phyloP scores from a whole-genome alignment of 2,888 invertebrate species.

The Lasioglossum figueresi region DNA sequence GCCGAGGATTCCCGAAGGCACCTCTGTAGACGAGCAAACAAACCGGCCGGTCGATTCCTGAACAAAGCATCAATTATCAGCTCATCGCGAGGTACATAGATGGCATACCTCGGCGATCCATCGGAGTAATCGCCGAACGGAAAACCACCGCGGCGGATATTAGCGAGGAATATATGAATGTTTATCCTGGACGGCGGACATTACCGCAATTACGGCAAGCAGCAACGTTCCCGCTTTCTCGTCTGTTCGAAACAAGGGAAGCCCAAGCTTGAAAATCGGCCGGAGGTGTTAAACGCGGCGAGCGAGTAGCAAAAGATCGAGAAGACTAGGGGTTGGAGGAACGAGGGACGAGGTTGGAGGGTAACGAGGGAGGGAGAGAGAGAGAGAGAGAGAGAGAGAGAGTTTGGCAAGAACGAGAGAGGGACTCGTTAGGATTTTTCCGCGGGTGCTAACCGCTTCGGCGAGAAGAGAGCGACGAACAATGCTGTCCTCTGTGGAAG shows the following conservation, averaged over 20 bases:
- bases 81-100: neutral
- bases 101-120: neutral
- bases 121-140: neutral
- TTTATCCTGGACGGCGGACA: neutral
- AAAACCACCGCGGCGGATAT: neutral
- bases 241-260: constrained; percentile 31
- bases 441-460: constrained; percentile 80
- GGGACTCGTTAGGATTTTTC: constrained; percentile 83
- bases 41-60: neutral
- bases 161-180: neutral
- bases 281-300: constrained; percentile 71
- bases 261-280: constrained; percentile 44
- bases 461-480: constrained; percentile 73
- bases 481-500: constrained; percentile 77
- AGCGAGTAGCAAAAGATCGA: constrained; percentile 19
- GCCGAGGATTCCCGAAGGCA: neutral
- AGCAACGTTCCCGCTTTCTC: neutral
- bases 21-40: neutral
- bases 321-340: constrained; percentile 8
- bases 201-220: constrained; percentile 43
- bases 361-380: neutral
- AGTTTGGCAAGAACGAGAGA: constrained; percentile 19
- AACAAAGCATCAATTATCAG: constrained; percentile 11
- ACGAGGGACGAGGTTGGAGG: neutral
- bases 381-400: neutral